Evolutionary conservation across 37 sponge, comb jelly and placozoan species (phyloP).

Genomic region (Beroe forskalii): DNA sequence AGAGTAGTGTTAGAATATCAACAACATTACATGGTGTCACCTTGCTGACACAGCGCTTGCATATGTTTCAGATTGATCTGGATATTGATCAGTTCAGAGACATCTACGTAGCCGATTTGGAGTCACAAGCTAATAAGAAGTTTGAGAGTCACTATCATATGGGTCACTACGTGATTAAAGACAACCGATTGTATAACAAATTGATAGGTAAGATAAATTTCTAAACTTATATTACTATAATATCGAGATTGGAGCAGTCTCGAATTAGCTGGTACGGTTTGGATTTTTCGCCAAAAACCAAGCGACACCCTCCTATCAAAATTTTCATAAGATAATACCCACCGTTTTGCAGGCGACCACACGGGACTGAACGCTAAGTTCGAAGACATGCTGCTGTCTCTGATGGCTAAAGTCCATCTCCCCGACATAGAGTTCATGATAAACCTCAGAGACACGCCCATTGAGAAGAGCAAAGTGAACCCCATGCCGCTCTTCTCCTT

Average conservation of each 20-base stretch:
- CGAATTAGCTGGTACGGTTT: no score
- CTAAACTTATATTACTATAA: no score
- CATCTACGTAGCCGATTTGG: constrained; percentile 27
- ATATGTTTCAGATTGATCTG: constrained; percentile 8
- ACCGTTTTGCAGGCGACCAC: constrained; percentile 4
- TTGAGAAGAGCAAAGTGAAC: constrained; percentile 68
- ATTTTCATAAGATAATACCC: no score
- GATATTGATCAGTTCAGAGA: constrained; percentile 17
- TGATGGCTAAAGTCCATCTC: constrained; percentile 73
- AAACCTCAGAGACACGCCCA: constrained; percentile 93
- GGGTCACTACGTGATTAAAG: constrained; percentile 47
- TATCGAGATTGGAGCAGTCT: no score
- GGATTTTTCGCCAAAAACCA: no score
- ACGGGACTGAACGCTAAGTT: constrained; percentile 44
- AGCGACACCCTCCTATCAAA: no score
- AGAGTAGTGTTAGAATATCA: no score
- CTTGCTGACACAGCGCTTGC: no score
- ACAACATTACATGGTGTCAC: no score
- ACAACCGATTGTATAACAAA: constrained; percentile 3
- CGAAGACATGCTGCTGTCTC: constrained; percentile 46
- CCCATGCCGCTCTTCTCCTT: constrained; percentile 88
- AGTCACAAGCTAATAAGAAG: not conserved
- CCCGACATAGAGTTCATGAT: constrained; percentile 96
- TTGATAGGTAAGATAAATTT: constrained; percentile 33
- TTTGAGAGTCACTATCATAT: constrained; percentile 64